These are phyloP conservation scores for Habropoda laboriosa DNA, from an alignment of 1,140 invertebrate genomes.

Conservation along the genomic window DNA sequence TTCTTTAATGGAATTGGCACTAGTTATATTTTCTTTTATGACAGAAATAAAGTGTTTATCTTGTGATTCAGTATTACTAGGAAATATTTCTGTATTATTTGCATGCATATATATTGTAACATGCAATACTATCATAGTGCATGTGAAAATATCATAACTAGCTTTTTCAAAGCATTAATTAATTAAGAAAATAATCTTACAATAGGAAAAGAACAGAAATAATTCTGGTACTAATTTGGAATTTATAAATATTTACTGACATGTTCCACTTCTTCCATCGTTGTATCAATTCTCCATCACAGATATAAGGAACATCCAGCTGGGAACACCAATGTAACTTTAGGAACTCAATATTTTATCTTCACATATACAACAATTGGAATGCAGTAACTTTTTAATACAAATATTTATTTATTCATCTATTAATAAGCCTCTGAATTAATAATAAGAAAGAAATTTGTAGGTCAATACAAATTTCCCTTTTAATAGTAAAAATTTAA, in stretches of 20 bases:
- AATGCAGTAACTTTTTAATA: not conserved
- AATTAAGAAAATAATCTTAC: constrained; percentile 24
- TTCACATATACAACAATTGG: not conserved
- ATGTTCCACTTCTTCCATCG: constrained; percentile 74
- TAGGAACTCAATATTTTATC: not conserved
- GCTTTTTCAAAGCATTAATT: not conserved
- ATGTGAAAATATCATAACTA: not conserved
- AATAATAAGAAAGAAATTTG: not conserved
- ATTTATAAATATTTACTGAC: constrained; percentile 53
- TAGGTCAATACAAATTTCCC: not conserved
- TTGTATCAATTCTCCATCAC: constrained; percentile 65
- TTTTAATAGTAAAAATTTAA: not conserved
- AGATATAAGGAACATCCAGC: constrained; percentile 66
- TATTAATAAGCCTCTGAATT: not conserved
- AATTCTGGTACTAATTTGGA: constrained; percentile 34
- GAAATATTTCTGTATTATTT: not conserved
- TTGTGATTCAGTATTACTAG: not conserved
- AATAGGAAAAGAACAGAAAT: constrained; percentile 31
- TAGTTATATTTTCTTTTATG: not conserved
- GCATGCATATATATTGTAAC: not conserved
- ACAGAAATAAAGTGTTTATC: not conserved
- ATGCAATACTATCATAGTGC: not conserved
- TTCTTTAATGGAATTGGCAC: not conserved
- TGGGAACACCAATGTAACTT: constrained; percentile 65
- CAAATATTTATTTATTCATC: constrained; percentile 11